phyloP scores from a whole-genome alignment of 2,113 vertebrate genomes.

The Mastomys natalensis region DNA sequence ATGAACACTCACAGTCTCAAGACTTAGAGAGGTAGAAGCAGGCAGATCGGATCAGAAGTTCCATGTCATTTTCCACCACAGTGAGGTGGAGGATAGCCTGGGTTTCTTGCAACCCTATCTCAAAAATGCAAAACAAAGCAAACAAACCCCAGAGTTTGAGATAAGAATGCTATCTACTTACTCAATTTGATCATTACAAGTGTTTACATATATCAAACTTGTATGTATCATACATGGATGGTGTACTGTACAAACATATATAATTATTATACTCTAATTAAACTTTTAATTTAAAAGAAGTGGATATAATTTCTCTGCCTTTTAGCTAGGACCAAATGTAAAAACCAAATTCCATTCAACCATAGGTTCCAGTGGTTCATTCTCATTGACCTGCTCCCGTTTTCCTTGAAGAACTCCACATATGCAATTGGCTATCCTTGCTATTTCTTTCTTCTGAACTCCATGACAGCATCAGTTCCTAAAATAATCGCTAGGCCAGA shows the following conservation, averaged over 20 bases:
- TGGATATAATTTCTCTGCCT: background rate
- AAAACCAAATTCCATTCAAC: background rate
- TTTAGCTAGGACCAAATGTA: background rate
- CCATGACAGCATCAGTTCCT: background rate
- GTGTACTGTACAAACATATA: background rate
- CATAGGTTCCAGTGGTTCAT: background rate
- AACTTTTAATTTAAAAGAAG: background rate
- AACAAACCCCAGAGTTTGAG: background rate
- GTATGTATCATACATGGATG: background rate
- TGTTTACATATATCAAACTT: background rate
- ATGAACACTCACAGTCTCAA: background rate
- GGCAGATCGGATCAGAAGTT: background rate
- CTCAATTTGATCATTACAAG: background rate
- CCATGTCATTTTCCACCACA: background rate
- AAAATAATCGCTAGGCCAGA: background rate
- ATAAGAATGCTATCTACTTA: background rate
- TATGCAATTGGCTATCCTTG: background rate
- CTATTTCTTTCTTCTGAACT: background rate
- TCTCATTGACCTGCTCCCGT: background rate
- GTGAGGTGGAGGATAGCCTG: background rate
- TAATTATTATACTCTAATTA: background rate
- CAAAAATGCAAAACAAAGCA: background rate
- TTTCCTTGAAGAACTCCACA: background rate
- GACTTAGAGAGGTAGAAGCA: background rate
- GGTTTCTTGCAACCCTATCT: background rate